Evolutionary conservation across 1,140 invertebrate species (phyloP).

Genomic region (Harlomillsia oculata): DNA sequence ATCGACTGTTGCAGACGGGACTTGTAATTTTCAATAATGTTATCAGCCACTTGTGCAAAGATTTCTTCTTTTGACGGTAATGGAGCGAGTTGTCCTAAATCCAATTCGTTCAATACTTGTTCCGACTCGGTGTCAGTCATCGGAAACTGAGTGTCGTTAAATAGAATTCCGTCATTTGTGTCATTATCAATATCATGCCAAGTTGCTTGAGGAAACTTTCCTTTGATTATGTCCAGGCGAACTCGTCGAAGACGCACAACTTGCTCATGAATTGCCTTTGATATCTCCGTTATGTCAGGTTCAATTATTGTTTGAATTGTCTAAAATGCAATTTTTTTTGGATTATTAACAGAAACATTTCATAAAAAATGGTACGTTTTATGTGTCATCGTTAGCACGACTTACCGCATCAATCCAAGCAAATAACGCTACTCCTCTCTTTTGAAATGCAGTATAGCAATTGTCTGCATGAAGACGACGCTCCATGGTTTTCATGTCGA

Average conservation of each 20-base stretch:
- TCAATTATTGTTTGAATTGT: constrained; percentile 14
- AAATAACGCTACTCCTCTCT: constrained; percentile 24
- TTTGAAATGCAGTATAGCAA: constrained; percentile 28
- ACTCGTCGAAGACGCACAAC: background rate
- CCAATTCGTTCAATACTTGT: constrained; percentile 14
- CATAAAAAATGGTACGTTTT: background rate
- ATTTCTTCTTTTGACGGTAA: constrained; percentile 13
- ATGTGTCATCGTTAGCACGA: too few species aligned
- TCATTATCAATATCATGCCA: background rate
- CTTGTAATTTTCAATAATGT: constrained; percentile 16
- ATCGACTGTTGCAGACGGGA: constrained; percentile 4
- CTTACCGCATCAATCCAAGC: constrained; percentile 28
- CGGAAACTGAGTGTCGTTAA: background rate
- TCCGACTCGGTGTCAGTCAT: constrained; percentile 14
- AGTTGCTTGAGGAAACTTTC: background rate
- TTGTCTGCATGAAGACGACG: constrained; percentile 24
- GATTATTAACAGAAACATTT: background rate
- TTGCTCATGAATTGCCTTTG: constrained; percentile 13
- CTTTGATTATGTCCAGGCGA: background rate
- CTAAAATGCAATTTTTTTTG: background rate
- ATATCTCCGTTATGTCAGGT: background rate
- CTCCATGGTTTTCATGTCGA: constrained; percentile 22
- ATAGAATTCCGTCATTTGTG: background rate
- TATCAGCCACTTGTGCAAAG: background rate
- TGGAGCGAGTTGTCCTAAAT: constrained; percentile 22